phyloP scores from a whole-genome alignment of 2,797 vertebrate species.

The Catharus ustulatus region DNA sequence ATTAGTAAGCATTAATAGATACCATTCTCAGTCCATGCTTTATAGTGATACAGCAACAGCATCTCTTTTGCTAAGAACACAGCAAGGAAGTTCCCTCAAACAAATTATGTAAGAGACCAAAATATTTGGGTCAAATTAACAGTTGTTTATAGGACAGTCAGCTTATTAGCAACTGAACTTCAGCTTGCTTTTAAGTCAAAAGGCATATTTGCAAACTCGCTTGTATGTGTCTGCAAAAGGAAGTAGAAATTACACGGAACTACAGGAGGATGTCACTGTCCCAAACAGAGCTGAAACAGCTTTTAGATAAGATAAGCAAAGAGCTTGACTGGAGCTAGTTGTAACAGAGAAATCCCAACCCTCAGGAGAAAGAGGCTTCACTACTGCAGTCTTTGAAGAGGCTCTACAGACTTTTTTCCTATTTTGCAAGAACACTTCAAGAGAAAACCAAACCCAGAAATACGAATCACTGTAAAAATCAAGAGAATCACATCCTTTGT shows the following conservation, averaged over 20 bases:
- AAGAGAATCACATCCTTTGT: neutral
- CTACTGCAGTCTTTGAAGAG: neutral
- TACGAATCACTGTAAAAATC: neutral
- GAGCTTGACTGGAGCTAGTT: neutral
- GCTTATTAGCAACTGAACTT: neutral
- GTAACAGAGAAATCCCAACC: neutral
- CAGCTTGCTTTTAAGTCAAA: neutral
- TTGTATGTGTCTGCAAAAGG: neutral
- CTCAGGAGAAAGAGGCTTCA: neutral
- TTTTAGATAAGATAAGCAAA: neutral
- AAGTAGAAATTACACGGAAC: neutral
- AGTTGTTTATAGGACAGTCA: neutral
- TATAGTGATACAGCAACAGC: neutral
- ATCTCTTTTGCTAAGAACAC: neutral
- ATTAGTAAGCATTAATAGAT: neutral
- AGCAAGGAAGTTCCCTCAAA: neutral
- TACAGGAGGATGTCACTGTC: neutral
- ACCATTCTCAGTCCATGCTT: neutral
- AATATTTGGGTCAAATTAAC: constrained; percentile 4
- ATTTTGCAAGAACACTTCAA: neutral
- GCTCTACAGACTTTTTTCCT: neutral
- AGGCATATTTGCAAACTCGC: neutral
- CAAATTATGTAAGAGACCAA: neutral
- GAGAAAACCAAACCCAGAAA: neutral
- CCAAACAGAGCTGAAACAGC: neutral